Percentiles rank a stretch among this genome's conserved stretches.
These are phyloP conservation scores for Ectropis grisescens DNA, from an alignment of 1,140 invertebrate species.

Conservation along the genomic window DNA sequence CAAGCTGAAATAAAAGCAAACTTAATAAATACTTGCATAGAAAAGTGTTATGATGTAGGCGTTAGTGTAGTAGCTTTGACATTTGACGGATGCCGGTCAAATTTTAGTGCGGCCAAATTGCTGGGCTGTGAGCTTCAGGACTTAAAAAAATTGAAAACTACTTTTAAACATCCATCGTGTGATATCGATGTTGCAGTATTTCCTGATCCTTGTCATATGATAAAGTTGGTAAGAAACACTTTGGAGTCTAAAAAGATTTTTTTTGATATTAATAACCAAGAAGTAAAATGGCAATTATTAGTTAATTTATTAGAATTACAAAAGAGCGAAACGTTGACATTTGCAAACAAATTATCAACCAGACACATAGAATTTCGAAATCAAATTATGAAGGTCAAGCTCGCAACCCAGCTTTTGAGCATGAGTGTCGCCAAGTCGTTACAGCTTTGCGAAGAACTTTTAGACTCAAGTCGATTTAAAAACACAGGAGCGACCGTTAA, in stretches of 20 bases:
- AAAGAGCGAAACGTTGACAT: constrained; percentile 7
- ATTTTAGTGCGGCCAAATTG: no score
- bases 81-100: no score
- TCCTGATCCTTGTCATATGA: constrained; percentile 12
- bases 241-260: constrained; percentile 13
- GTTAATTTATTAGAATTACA: constrained; percentile 14
- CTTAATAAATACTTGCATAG: no score
- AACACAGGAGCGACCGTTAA: constrained; percentile 10
- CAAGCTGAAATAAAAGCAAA: constrained; percentile 5
- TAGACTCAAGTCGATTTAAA: constrained; percentile 7
- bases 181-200: constrained; percentile 10
- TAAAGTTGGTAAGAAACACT: constrained; percentile 12
- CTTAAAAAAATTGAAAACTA: constrained; percentile 13
- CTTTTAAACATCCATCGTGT: constrained; percentile 11
- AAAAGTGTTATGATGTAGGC: no score
- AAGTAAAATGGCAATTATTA: constrained; percentile 13
- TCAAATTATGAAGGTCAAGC: constrained; percentile 19
- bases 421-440: constrained; percentile 13
- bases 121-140: no score
- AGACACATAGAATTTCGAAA: constrained; percentile 17
- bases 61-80: no score
- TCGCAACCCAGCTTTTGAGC: constrained; percentile 15
- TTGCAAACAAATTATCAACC: constrained; percentile 15
- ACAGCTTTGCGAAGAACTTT: constrained; percentile 6
- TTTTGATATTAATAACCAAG: constrained; percentile 7